A percentile compares a stretch with the other conserved stretches of the same genome.
Evolutionary conservation across 2,113 vertebrate species (phyloP).

Genomic region (Passer domesticus): DNA sequence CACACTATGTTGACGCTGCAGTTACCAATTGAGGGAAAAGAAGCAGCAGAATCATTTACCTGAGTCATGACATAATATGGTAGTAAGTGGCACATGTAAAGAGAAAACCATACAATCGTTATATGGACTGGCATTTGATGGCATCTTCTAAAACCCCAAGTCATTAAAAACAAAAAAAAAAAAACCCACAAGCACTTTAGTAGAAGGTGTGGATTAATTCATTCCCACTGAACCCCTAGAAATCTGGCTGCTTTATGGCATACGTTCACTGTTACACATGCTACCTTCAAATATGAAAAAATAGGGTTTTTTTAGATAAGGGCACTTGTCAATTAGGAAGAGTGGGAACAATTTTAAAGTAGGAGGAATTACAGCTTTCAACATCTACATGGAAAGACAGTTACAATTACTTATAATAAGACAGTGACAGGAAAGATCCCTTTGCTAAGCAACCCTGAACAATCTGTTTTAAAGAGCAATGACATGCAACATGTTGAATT

Average conservation of each 20-base stretch:
- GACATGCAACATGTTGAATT: neutral
- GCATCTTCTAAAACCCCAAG: neutral
- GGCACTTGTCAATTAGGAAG: constrained; percentile 38
- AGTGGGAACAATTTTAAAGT: neutral
- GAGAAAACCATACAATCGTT: neutral
- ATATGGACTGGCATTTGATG: neutral
- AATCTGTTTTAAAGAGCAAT: neutral
- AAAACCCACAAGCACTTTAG: neutral
- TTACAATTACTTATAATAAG: constrained; percentile 31
- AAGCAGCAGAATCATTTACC: neutral
- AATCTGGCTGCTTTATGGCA: neutral
- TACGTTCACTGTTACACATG: neutral
- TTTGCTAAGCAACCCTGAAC: constrained; percentile 20
- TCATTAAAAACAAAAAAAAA: neutral
- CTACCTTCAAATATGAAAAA: neutral
- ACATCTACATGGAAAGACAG: constrained; percentile 24
- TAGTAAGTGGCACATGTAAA: neutral
- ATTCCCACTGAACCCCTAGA: neutral
- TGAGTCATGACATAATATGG: neutral
- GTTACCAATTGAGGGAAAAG: neutral
- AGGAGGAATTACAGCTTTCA: constrained; percentile 38
- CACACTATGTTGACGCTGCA: neutral
- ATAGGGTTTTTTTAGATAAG: neutral
- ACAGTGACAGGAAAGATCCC: neutral
- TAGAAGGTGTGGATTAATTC: neutral